Evolutionary conservation across 37 sponge, comb jelly and placozoan species (phyloP).

Genomic region (Cladorhizidae sp.): DNA sequence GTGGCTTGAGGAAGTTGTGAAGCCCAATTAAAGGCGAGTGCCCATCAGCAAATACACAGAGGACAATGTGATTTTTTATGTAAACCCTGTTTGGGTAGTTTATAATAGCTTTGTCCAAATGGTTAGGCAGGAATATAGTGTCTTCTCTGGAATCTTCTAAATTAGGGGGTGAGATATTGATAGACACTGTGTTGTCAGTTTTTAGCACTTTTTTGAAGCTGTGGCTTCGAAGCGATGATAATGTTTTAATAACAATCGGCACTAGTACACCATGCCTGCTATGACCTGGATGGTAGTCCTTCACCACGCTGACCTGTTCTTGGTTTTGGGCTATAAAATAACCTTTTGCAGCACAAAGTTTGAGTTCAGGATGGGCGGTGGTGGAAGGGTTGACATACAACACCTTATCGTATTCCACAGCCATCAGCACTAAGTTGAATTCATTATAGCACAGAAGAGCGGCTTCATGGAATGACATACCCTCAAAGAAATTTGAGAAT

Average conservation of each 20-base stretch:
- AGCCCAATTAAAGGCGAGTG: constrained; percentile 63
- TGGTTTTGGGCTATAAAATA: constrained; percentile 69
- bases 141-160: no score
- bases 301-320: constrained; percentile 20
- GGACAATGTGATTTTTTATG: constrained; percentile 63
- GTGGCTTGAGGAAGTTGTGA: constrained; percentile 52
- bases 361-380: not conserved
- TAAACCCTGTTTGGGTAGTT: not conserved
- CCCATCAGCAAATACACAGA: constrained; percentile 74
- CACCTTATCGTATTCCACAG: constrained; percentile 32
- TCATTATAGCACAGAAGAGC: constrained; percentile 70
- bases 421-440: constrained; percentile 71
- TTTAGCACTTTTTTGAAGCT: not conserved
- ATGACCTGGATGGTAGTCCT: not conserved
- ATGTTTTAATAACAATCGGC: no score
- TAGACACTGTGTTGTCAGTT: no score
- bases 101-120: not conserved
- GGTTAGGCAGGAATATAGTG: no score
- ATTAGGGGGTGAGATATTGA: no score
- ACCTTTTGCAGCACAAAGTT: constrained; percentile 14
- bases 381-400: constrained; percentile 36
- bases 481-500: constrained; percentile 56
- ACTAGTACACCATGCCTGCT: not conserved
- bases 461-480: constrained; percentile 36
- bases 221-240: no score